Evolutionary conservation across 2,113 vertebrate genomes (phyloP), one percentile per base, ranked within the genome.

Genomic region (Nothocercus julius): DNA sequence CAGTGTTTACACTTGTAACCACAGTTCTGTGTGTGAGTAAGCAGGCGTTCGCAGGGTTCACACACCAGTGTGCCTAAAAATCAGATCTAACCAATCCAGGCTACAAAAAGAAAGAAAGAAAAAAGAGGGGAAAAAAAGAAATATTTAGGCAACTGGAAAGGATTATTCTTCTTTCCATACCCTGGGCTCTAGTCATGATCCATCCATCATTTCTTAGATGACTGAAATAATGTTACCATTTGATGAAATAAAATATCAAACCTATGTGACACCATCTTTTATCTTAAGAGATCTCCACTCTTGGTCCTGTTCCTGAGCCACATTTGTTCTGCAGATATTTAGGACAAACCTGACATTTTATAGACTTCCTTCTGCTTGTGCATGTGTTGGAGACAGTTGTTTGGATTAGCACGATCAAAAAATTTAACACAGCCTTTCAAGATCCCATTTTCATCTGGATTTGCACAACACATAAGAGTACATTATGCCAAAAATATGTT

Each of bases 301-400:
- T 96, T 11, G 78, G 86, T 96, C 81, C 5, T 95, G 90, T 70
- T 96, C 89, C 92, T 85, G 86, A 91, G 72, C 63, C 88, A 95
- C 96, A 96, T 96, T 96, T 97, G 96, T 91, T 95, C 86, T 83
- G 95, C 96, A 96, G 95, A 96, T 94, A 97, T 94, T 96, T 96
- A 96, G 95, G 79, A 47, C 84, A 94, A 95, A 92, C 95, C 96
- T 96, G 96, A 95, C 90, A 89, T 97, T 95, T 96, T 81, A 89
- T 96, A 82, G 96, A 93, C 90, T 96, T 95, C 95, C 92, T 91
- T 76, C 95, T 92, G 90, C 90, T 80, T 22, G 56, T 95, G 94
- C 96, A 97, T 95, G 90, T 96, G 97, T 91, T 95, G 93, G 80
- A 90, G 93, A 95, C 93, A 95, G 91, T 95, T 97, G 96, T 96